These are phyloP conservation scores for Cerceris rybyensis DNA, from an alignment of 2,888 invertebrate species.

Conservation along the genomic window DNA sequence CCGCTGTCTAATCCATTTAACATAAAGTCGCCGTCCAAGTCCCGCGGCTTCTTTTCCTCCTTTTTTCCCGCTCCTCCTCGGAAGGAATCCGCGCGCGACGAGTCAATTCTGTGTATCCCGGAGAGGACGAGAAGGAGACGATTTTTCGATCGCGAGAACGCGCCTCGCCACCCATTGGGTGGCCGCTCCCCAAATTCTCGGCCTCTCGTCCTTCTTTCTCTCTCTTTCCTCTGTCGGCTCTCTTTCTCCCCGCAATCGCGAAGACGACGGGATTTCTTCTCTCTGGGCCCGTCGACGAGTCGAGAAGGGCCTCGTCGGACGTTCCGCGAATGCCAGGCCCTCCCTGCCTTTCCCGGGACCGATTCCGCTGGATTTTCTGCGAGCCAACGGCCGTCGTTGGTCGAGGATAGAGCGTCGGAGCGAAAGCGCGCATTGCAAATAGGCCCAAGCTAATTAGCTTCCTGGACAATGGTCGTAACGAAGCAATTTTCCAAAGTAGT, in stretches of 20 bases:
- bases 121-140: slow-evolving; percentile 31
- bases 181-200: slow-evolving; percentile 56
- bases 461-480: slow-evolving; percentile 24
- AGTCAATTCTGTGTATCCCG: slow-evolving; percentile 78
- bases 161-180: slow-evolving; percentile 61
- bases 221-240: not conserved
- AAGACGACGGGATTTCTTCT: not conserved
- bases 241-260: not conserved
- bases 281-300: not conserved
- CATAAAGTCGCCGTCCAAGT: slow-evolving; percentile 72
- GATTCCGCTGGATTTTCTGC: too few species aligned
- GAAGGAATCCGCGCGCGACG: slow-evolving; percentile 73
- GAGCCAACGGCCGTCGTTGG: too few species aligned
- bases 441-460: slow-evolving; percentile 5
- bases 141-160: slow-evolving; percentile 42
- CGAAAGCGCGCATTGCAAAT: not conserved
- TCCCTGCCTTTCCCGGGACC: too few species aligned
- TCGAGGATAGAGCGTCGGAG: too few species aligned
- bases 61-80: slow-evolving; percentile 9
- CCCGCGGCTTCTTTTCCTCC: slow-evolving; percentile 16
- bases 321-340: too few species aligned
- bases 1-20: slow-evolving; percentile 81
- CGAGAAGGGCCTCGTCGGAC: too few species aligned
- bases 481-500: slow-evolving; percentile 37
- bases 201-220: not conserved